Conservation (phyloP, 2,113 vertebrate species). For the Copsychus sechellarum region DNA sequence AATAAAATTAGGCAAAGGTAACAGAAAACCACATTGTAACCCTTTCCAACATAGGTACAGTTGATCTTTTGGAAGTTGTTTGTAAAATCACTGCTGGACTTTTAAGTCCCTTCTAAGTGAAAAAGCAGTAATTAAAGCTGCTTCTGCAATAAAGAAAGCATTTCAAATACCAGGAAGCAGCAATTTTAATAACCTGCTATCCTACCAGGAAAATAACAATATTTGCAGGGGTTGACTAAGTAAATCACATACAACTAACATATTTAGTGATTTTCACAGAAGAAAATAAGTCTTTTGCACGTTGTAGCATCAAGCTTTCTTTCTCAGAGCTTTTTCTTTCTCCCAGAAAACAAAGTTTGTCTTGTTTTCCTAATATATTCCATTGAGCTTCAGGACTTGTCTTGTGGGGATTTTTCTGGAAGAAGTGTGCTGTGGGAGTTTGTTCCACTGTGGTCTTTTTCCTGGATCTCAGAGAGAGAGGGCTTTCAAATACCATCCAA, state of each 20-base stretch:
- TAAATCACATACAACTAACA: not conserved
- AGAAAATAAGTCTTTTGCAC: not conserved
- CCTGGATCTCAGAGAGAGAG: not conserved
- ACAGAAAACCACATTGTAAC: not conserved
- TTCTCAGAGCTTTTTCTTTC: not conserved
- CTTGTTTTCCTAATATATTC: not conserved
- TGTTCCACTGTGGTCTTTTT: not conserved
- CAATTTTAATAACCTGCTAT: not conserved
- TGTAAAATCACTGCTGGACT: not conserved
- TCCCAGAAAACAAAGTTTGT: not conserved
- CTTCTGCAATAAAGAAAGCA: not conserved
- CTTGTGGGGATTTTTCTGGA: not conserved
- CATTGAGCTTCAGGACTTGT: not conserved
- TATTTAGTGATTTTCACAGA: not conserved
- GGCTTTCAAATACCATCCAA: not conserved
- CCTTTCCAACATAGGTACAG: not conserved
- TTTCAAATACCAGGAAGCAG: not conserved
- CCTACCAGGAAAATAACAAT: not conserved
- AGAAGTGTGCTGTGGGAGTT: not conserved
- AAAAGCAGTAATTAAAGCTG: not conserved
- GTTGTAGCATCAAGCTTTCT: not conserved
- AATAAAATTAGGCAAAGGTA: not conserved
- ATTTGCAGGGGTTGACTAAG: not conserved
- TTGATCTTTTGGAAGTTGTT: not conserved
- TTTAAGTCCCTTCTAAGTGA: not conserved